Conservation (phyloP, 2,113 vertebrate species). For the Trematomus loennbergii region DNA sequence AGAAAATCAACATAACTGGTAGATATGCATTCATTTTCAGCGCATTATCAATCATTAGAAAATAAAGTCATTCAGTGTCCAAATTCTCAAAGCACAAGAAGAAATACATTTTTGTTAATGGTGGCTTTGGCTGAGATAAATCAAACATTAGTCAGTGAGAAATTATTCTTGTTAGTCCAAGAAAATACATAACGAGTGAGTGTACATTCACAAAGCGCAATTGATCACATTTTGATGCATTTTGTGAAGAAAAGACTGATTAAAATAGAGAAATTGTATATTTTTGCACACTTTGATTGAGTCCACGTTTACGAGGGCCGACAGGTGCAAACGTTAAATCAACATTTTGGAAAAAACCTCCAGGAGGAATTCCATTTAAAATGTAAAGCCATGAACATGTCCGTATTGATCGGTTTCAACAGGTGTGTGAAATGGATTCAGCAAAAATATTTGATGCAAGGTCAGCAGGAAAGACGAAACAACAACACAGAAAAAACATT, state of each 20-base stretch:
- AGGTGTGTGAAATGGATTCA: neutral
- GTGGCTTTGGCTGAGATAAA: conserved; percentile 71
- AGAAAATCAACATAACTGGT: conserved; percentile 56
- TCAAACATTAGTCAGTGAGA: conserved; percentile 40
- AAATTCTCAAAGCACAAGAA: conserved; percentile 36
- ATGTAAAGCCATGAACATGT: neutral
- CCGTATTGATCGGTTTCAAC: neutral
- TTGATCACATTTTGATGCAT: conserved; percentile 1
- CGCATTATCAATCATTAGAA: conserved; percentile 29
- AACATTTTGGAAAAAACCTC: conserved; percentile 5
- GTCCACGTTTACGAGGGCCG: too few species aligned
- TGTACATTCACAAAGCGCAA: conserved; percentile 2
- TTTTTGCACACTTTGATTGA: neutral
- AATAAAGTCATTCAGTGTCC: conserved; percentile 54
- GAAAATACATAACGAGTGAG: conserved; percentile 29
- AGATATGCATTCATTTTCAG: conserved; percentile 48
- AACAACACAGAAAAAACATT: conserved; percentile 71
- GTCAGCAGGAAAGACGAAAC: conserved; percentile 34
- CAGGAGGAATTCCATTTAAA: neutral
- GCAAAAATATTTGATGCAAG: conserved; percentile 15
- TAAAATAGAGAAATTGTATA: neutral
- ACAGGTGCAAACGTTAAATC: neutral
- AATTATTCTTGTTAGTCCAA: conserved; percentile 23
- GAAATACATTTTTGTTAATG: conserved; percentile 33
- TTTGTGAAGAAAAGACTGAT: neutral